Evolutionary conservation across 2,797 vertebrate species (phyloP), one percentile per base, ranked within the genome.

Genomic region (Neopelma chrysocephalum): DNA sequence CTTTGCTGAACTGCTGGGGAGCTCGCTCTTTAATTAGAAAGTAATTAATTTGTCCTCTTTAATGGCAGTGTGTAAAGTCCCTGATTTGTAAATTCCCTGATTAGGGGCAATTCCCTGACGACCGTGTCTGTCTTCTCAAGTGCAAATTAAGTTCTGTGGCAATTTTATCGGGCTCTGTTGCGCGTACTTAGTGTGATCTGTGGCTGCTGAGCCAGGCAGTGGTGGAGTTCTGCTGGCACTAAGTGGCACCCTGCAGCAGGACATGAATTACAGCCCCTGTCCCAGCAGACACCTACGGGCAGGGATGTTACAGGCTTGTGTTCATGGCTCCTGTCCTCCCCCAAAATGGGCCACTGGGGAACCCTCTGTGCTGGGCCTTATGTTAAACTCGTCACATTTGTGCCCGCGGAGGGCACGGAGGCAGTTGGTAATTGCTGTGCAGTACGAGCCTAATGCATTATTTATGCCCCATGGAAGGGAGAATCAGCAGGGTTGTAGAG

Each of bases 21-120:
- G n/a, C 38, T 60, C 56, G 21, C 80, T 85, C 23, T 82, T 72
- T 72, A 93, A 95, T 95, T 86, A 64, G 31, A 26, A 71, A 64
- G 32, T 26, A 78, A 96, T 97, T 89, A 54, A 95, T 87, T 85
- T 64, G 48, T 72, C 79, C 29, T 87, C 50, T 83, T 80, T 87
- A 89, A 92, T 45, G 90, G 42, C 48, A 76, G 69, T 11, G 4
- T 58, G 4, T 58, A 18, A 91, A 90, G 81, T 15, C 89, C 56
- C 62, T n/a, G 80, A 53, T 88, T 87, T 77, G 54, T 87, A 85
- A 94, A 90, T 54, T 75, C 93, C 80, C 72, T 72, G 87, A 83
- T 93, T 61, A 90, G 85, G 95, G 81, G 83, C 82, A 75, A 78
- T 92, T 81, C 88, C 82, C 83, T 40, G 79, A 7, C 2, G 43